Evolutionary conservation across 2,113 vertebrate species (phyloP), one percentile per base, ranked within the genome.

Genomic region (Gobius niger): DNA sequence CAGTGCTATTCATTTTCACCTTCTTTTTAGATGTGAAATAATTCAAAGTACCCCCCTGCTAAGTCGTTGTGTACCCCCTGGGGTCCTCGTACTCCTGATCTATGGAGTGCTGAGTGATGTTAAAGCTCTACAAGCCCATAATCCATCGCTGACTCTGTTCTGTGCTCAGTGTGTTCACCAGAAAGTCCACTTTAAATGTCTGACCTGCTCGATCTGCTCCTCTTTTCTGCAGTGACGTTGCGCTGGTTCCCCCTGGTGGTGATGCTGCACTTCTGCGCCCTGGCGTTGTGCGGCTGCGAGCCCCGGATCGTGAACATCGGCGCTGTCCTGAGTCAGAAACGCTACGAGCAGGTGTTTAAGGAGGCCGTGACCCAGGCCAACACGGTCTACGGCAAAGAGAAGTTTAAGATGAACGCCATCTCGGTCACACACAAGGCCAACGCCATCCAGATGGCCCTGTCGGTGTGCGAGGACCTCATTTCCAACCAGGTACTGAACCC

Each of bases 381-480:
- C 92, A 90, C 94, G 5, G 87, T 95, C 3, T 96, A 95, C 7
- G 96, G 96, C 50, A 92, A 91, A 68, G 95, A 95, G 90, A 96
- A 95, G 92, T 96, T 98, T 83, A 96, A 96, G 87, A 95, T 98
- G 89, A 98, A 98, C 71, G 97, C 96, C 91, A 98, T 96, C 86
- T 96, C 96, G 0, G 97, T 98, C 91, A 98, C 96, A 0, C 97
- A 98, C 92, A 96, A 96, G 66, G 94, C 95, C 89, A 98, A 98
- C 82, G 97, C 97, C 85, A 98, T 98, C 88, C 96, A 98, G 92
- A 98, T 98, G 97, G 97, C 97, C 14, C 93, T 98, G 81, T 98
- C 97, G 10, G 97, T 98, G 72, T 98, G 97, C 72, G 97, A 98
- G 90, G 96, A 98, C 87, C 95, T 98, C 90, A 98, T 98, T 94